Evolutionary conservation across 2,113 vertebrate species (phyloP), one percentile per base, ranked within the genome.

Genomic region (Sinocyclocheilus anshuiensis): DNA sequence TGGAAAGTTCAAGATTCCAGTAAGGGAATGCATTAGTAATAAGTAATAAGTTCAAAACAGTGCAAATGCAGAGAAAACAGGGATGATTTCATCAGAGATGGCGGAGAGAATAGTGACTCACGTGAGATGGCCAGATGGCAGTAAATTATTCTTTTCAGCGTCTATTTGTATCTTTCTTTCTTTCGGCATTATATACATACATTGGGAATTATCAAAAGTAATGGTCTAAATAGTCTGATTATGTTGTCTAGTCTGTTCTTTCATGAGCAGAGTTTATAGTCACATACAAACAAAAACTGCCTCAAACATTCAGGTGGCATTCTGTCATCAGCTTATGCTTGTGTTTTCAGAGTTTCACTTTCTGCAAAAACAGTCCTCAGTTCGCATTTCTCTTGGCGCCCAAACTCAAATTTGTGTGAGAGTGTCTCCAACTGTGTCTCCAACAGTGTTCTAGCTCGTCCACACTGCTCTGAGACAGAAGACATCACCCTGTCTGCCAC

Each of bases 401-500:
- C 69, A 24, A 45, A 81, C 42, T 77, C 48, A 26, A 7, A 71
- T 53, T 24, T 67, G 74, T 67, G 24, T 20, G 48, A 29, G 45
- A 29, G 16, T 42, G 42, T 42, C 42, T 42, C 7, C 42, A 42
- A 42, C 42, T 42, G 45, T 45, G 53, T 84, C 18, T 84, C 53
- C 72, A 39, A 50, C 84, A 39, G 61, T 36, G 74, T 79, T 85
- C 63, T 39, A 45, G 45, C 61, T 79, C 48, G 39, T 72, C 33
- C 53, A 61, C 82, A 77, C 24, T 81, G 77, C 82, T 71, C 85
- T 53, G 69, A 84, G 69, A 84, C 33, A 81, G 61, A 84, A 65
- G 71, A 45, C 63, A 84, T 63, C 57, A 9, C 24, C 57, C 22
- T 50, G 67, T 86, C 67, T 63, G 57, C 65, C 63, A 65, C 36